A percentile compares a stretch with the other conserved stretches of the same genome.
Evolutionary conservation across 1,140 invertebrate species (phyloP).

Genomic region (Eciton burchellii): DNA sequence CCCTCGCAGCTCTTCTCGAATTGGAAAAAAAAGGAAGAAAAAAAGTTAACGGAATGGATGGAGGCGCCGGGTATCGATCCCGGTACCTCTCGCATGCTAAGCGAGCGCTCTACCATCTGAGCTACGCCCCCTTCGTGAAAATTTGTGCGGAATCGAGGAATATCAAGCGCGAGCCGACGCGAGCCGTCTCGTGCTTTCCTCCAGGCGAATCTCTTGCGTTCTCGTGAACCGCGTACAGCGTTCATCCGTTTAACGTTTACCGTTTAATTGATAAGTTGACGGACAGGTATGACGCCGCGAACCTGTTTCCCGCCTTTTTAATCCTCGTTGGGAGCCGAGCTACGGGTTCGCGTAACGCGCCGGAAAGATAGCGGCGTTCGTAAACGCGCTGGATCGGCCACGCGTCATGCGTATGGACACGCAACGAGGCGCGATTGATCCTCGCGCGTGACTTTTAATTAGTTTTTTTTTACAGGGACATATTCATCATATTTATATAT

Average conservation of each 20-base stretch:
- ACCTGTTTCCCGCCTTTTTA: constrained; percentile 1
- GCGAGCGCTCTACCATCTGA: constrained; percentile 95
- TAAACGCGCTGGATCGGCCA: no score
- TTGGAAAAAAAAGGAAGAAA: no score
- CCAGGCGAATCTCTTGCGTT: background rate
- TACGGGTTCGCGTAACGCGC: no score
- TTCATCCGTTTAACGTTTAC: background rate
- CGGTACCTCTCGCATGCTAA: constrained; percentile 95
- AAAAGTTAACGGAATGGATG: no score
- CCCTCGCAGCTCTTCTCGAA: no score
- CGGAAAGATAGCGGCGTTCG: no score
- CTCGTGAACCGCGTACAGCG: background rate
- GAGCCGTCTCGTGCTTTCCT: constrained; percentile 39
- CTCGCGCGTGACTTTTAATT: no score
- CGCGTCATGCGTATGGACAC: no score
- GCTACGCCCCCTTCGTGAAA: constrained; percentile 88
- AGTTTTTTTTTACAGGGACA: no score
- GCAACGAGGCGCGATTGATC: no score
- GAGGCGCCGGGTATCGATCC: constrained; percentile 94
- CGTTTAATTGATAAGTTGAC: background rate
- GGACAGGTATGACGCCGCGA: background rate
- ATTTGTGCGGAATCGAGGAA: background rate
- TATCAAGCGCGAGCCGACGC: constrained; percentile 11
- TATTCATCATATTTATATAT: no score
- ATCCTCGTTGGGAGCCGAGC: constrained; percentile 3